Base-by-base conservation (phyloP, 2,113 vertebrate species). In the Malurus cyaneus region DNA sequence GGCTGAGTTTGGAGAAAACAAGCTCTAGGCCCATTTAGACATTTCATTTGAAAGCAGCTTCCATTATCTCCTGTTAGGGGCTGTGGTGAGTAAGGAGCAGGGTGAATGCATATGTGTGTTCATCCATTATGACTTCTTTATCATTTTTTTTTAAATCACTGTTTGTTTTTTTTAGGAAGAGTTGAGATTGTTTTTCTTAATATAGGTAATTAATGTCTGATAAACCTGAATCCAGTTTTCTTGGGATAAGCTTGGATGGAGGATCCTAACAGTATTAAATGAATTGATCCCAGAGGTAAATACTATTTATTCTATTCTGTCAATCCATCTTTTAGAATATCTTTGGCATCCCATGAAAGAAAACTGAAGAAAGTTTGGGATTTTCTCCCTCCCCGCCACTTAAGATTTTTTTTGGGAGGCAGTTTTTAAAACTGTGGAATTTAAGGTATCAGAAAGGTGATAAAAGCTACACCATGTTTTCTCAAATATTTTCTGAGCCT, bases 1-100 rank as follows among this genome's bases (percentile, higher is more conserved):
- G 98, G 98, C 97, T 97, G 97, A 94, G 90, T 95, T 96, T 95
- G 94, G 97, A 98, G 97, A 98, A 98, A 98, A 97, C 97, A 91
- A 98, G 97, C 96, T 94, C 95, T 79, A 90, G 92, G 76, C 97
- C 96, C 95, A 94, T 97, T 97, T 96, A 97, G 96, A 95, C 39
- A 8, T 94, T 95, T 97, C 92, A 34, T 96, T 96, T 97, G 94
- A 97, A 97, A 97, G 96, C 96, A 92, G 86, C 76, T 95, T 90
- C 94, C 96, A 96, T 97, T 97, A 97, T 96, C 96, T 97, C 83
- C 95, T 80, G n/a, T 93, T 95, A 92, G 93, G 34, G 62, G 44
- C 66, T 95, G 65, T 83, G 84, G 70, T 88, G 88, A 90, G 88
- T 59, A 67, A 93, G 93, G 49, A 82, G 66, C 82, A 60, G 73